A percentile compares a stretch with the other conserved stretches of the same genome.
These are phyloP conservation scores for Hylia prasina DNA, from an alignment of 2,113 vertebrate species.

Conservation along the genomic window DNA sequence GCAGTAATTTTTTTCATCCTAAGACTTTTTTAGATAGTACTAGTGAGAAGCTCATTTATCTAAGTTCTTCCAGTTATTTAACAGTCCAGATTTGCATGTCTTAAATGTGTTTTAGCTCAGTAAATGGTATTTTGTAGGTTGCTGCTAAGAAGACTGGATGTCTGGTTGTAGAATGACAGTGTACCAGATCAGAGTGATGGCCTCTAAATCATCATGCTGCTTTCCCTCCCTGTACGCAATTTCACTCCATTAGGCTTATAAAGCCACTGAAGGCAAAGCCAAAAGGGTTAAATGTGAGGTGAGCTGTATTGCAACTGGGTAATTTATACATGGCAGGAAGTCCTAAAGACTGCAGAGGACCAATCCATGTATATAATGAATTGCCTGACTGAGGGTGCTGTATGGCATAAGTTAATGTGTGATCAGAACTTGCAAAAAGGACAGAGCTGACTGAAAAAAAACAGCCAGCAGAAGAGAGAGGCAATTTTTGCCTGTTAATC, in stretches of 20 bases:
- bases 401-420: neutral
- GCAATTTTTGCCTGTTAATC: neutral
- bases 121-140: neutral
- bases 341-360: neutral
- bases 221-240: neutral
- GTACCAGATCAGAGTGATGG: neutral
- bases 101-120: neutral
- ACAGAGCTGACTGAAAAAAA: neutral
- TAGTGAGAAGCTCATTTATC: neutral
- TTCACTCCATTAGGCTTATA: neutral
- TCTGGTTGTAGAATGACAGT: neutral
- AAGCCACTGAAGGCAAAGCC: neutral
- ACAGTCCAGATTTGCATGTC: neutral
- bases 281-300: neutral
- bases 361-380: neutral
- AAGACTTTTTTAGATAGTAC: neutral
- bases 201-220: neutral
- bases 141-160: neutral
- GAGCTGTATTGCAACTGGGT: neutral
- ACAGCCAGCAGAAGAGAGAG: neutral
- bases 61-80: neutral
- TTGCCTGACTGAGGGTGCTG: neutral
- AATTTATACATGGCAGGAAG: neutral
- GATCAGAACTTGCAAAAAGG: neutral
- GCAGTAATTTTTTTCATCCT: neutral